Base-by-base conservation (phyloP, 2,113 vertebrate species). In the Burhinus oedicnemus region DNA sequence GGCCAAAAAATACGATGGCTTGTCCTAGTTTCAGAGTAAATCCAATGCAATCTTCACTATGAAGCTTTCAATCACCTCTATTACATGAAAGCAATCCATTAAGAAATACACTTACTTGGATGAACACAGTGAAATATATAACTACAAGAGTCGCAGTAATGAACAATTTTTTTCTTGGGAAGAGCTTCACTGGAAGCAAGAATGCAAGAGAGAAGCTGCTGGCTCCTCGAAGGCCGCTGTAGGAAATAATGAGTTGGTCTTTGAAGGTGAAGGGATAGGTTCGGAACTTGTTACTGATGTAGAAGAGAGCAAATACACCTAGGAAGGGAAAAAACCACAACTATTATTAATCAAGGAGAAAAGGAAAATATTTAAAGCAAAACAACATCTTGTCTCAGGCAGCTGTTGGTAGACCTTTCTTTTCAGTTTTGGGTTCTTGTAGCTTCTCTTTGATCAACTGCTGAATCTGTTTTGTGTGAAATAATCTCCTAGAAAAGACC, bases 91-190 rank as follows among this genome's bases (percentile, higher is more conserved):
- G 12, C 15, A 71, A n/a, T 29, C 38, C 51, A 76, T 62, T 76
- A 78, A 85, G 57, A 95, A 97, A 64, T 57, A 45, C 17, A 93
- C 98, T 58, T 96, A 99, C 99, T 99, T 99, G 99, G 47, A 99
- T 98, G 89, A 99, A 99, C 42, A 99, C 99, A 2, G 99, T 99
- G 94, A 99, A 99, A 89, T 99, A 98, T 96, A 99, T 99, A 82
- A 99, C 95, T 45, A 97, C 98, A 45, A 99, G 98, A 45, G 99
- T 99, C 44, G 99, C 98, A 7, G 99, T 99, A 86, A 99, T 96
- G 74, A 99, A 99, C 51, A 99, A 97, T 9, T 99, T 98, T 95
- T 98, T 99, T 78, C 98, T 99, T 64, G 97, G 98, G 74, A 99
- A 99, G 64, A 98, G 98, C 21, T 99, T 97, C 65, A 45, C 72